Evolutionary conservation across 1,140 invertebrate genomes (phyloP).

Genomic region (Venustaconcha ellipsiformis): DNA sequence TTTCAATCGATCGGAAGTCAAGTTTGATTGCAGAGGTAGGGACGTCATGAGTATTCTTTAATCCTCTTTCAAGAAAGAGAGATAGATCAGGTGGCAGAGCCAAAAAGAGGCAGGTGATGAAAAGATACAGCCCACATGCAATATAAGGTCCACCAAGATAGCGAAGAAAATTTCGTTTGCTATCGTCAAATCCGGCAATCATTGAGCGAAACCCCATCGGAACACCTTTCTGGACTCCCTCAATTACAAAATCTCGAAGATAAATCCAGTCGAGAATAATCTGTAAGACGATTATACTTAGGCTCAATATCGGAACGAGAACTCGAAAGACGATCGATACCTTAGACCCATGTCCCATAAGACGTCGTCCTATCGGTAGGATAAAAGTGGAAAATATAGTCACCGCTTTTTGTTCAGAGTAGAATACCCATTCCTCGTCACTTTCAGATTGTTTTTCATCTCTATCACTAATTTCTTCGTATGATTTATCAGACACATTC

Average conservation of each 20-base stretch:
- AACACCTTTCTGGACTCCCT: slow-evolving; percentile 11
- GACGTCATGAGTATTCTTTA: neutral
- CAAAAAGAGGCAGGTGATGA: slow-evolving; percentile 8
- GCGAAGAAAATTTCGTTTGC: slow-evolving; percentile 10
- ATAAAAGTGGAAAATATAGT: slow-evolving; percentile 4
- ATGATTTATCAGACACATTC: too few species aligned
- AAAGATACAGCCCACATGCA: slow-evolving; percentile 11
- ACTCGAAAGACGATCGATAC: neutral
- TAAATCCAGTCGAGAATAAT: slow-evolving; percentile 10
- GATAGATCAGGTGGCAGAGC: slow-evolving; percentile 2
- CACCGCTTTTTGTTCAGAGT: slow-evolving; percentile 3
- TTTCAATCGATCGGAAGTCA: neutral
- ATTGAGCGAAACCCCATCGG: slow-evolving; percentile 22
- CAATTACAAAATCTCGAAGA: neutral
- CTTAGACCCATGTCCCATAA: neutral
- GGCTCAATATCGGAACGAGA: neutral
- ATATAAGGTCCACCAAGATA: slow-evolving; percentile 15
- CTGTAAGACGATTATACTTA: slow-evolving; percentile 11
- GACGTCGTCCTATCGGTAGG: neutral
- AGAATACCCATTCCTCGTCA: neutral
- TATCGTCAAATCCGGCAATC: slow-evolving; percentile 12
- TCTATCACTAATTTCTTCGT: too few species aligned
- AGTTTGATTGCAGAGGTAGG: neutral
- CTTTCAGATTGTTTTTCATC: neutral
- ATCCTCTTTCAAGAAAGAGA: neutral